phyloP scores from a whole-genome alignment of 2,797 vertebrate species.

The Cyprinodon diabolis region DNA sequence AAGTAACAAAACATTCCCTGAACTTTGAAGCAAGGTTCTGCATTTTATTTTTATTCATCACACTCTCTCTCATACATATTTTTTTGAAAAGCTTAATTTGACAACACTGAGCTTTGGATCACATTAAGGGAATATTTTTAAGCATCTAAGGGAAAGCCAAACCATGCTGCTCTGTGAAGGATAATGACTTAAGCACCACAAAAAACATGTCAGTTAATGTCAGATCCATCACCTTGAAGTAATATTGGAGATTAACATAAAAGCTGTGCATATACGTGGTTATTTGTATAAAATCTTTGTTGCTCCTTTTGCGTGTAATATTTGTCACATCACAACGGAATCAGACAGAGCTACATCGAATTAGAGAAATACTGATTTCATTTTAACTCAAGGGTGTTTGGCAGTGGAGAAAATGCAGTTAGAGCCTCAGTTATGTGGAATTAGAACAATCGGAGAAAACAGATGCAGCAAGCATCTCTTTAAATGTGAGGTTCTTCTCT shows the following conservation, averaged over 20 bases:
- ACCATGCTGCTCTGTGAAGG: slow-evolving; percentile 49
- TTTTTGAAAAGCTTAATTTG: slow-evolving; percentile 51
- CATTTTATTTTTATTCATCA: slow-evolving; percentile 34
- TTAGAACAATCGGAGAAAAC: slow-evolving; percentile 64
- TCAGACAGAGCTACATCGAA: slow-evolving; percentile 41
- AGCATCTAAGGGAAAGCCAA: slow-evolving; percentile 32
- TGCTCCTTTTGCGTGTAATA: slow-evolving; percentile 47
- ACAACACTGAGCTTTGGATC: slow-evolving; percentile 67
- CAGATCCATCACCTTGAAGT: slow-evolving; percentile 67
- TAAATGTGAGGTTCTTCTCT: slow-evolving; percentile 54
- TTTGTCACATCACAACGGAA: slow-evolving; percentile 52
- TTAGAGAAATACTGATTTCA: slow-evolving; percentile 43
- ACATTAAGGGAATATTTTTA: slow-evolving; percentile 45
- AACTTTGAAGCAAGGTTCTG: slow-evolving; percentile 64
- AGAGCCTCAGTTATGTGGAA: slow-evolving; percentile 48
- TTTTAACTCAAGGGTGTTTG: slow-evolving; percentile 21
- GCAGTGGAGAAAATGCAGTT: slow-evolving; percentile 27
- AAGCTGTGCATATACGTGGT: slow-evolving; percentile 46
- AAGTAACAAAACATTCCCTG: slow-evolving; percentile 65
- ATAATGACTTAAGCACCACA: slow-evolving; percentile 52
- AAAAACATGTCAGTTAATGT: slow-evolving; percentile 52
- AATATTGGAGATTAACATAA: slow-evolving; percentile 66
- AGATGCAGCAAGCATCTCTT: slow-evolving; percentile 59
- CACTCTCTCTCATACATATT: slow-evolving; percentile 52
- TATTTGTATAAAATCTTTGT: slow-evolving; percentile 55